phyloP scores from a whole-genome alignment of 2,888 invertebrate genomes.

The Rhingia rostrata region DNA sequence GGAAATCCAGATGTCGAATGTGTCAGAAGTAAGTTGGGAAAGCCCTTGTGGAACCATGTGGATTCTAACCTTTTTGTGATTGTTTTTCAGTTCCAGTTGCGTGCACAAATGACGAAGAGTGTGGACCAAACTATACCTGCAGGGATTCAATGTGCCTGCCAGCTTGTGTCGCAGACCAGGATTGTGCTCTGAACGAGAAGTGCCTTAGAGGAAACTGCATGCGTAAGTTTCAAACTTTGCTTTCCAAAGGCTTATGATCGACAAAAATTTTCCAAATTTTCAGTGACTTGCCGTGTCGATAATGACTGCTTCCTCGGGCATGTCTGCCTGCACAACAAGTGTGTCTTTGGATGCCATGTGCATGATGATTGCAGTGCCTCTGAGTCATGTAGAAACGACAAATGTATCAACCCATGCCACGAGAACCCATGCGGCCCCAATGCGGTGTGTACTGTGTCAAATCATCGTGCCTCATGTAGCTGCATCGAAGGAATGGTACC shows the following conservation, averaged over 20 bases:
- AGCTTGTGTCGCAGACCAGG: slow-evolving; percentile 88
- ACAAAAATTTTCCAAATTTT: slow-evolving; percentile 10
- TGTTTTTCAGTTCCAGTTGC: slow-evolving; percentile 88
- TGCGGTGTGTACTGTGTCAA: slow-evolving; percentile 90
- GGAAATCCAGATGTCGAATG: slow-evolving; percentile 93
- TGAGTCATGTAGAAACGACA: slow-evolving; percentile 91
- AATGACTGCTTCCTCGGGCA: slow-evolving; percentile 96
- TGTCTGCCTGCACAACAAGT: slow-evolving; percentile 93
- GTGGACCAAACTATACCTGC: slow-evolving; percentile 89
- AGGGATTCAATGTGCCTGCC: slow-evolving; percentile 92
- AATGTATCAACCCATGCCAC: slow-evolving; percentile 90
- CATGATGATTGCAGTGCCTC: slow-evolving; percentile 94
- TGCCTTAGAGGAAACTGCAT: slow-evolving; percentile 92
- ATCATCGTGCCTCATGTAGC: slow-evolving; percentile 91
- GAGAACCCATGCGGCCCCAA: slow-evolving; percentile 93
- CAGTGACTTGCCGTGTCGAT: slow-evolving; percentile 93
- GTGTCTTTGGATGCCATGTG: slow-evolving; percentile 92
- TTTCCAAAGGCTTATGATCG: slow-evolving; percentile 16
- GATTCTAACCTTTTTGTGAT: background rate
- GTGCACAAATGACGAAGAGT: slow-evolving; percentile 88
- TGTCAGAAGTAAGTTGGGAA: slow-evolving; percentile 87
- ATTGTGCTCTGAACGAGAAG: slow-evolving; percentile 95
- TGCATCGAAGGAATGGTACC: slow-evolving; percentile 92
- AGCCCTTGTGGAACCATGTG: no score
- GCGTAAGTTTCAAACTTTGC: slow-evolving; percentile 84